Evolutionary conservation across 1,140 invertebrate species (phyloP).

Genomic region (Saccostrea glomerata): DNA sequence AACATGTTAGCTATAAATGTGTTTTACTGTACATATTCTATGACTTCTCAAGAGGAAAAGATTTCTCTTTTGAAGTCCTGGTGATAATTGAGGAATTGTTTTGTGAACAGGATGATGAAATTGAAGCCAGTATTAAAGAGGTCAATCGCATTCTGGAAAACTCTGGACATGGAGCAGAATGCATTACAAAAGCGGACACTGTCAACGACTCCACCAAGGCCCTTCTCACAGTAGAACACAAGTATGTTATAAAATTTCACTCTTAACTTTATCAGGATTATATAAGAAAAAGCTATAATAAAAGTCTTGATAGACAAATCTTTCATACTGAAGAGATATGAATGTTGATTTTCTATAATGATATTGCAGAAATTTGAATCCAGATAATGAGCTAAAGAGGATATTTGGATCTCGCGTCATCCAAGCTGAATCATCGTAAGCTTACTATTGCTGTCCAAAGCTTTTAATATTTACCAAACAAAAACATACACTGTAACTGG

Average conservation of each 20-base stretch:
- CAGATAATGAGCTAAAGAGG: constrained; percentile 89
- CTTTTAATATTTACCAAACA: too few species aligned
- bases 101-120: constrained; percentile 81
- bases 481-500: too few species aligned
- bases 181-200: constrained; percentile 18
- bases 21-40: too few species aligned
- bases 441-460: too few species aligned
- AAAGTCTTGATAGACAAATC: not conserved
- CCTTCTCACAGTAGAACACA: constrained; percentile 72
- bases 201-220: constrained; percentile 61
- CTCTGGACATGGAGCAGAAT: constrained; percentile 56
- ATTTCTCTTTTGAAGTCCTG: too few species aligned
- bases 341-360: constrained; percentile 12
- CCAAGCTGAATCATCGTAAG: constrained; percentile 84
- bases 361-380: constrained; percentile 86
- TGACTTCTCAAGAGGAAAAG: too few species aligned
- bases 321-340: not conserved
- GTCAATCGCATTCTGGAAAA: constrained; percentile 87
- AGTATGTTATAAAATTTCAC: too few species aligned
- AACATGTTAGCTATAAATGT: too few species aligned
- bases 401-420: constrained; percentile 92
- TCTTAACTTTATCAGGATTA: too few species aligned
- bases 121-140: constrained; percentile 86
- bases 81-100: not conserved
- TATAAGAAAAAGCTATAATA: not conserved